A percentile compares a stretch with the other conserved stretches of the same genome.
phyloP scores from a whole-genome alignment of 2,113 vertebrate species.

The Andinoacara biseriatus region DNA sequence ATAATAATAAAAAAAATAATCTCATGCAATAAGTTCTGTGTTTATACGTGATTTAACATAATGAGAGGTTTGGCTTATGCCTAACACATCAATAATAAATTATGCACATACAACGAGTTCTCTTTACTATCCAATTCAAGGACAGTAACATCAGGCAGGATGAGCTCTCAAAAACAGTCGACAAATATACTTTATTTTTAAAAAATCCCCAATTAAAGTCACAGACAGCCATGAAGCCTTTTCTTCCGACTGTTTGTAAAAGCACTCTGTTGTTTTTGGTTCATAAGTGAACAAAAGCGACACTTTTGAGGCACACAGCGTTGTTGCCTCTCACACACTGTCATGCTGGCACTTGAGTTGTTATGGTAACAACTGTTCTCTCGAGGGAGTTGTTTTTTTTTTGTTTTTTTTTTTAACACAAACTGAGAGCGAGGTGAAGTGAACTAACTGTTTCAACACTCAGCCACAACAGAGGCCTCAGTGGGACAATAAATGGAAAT shows the following conservation, averaged over 20 bases:
- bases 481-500: background rate
- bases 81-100: background rate
- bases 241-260: conserved; percentile 10
- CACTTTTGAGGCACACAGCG: conserved; percentile 16
- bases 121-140: background rate
- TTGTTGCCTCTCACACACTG: conserved; percentile 25
- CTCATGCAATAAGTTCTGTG: background rate
- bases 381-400: conserved; percentile 18
- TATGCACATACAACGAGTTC: background rate
- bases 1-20: background rate
- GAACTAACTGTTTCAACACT: conserved; percentile 22
- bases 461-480: conserved; percentile 14
- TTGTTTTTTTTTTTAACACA: conserved; percentile 9
- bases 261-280: background rate
- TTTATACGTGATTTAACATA: no score
- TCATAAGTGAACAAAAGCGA: conserved; percentile 32
- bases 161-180: background rate
- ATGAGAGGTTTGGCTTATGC: no score
- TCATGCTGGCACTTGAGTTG: conserved; percentile 64
- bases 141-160: background rate
- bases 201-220: conserved; percentile 2
- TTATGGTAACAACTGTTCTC: conserved; percentile 62
- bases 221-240: background rate
- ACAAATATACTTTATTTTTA: background rate
- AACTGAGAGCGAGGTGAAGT: background rate